Conservation (phyloP, 2,113 vertebrate species). For the Burhinus oedicnemus region DNA sequence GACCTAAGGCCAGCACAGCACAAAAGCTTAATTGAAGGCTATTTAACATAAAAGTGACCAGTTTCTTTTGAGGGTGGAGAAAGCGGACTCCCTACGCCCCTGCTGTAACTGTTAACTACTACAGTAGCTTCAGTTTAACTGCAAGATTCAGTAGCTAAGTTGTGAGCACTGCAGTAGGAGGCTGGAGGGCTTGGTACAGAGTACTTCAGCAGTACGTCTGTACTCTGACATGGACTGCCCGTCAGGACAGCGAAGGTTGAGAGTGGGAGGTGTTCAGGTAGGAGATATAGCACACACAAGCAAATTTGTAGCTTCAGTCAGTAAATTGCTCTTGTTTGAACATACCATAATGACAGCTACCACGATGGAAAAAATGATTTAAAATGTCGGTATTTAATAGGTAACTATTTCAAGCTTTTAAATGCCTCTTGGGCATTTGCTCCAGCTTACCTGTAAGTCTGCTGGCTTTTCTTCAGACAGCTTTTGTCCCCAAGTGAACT, state of each 20-base stretch:
- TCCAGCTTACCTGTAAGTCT: neutral
- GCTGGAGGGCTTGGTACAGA: neutral
- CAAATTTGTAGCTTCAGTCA: neutral
- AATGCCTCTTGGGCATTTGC: neutral
- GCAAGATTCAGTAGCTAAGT: neutral
- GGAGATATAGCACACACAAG: neutral
- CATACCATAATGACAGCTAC: neutral
- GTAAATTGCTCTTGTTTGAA: neutral
- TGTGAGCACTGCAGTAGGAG: neutral
- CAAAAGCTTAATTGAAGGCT: neutral
- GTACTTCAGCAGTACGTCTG: fast-evolving
- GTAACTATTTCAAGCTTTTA: neutral
- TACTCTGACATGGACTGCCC: neutral
- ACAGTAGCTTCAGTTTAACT: neutral
- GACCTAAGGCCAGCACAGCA: neutral
- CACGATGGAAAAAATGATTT: neutral
- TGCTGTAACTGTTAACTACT: neutral
- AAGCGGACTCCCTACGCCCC: neutral
- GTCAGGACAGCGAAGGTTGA: fast-evolving
- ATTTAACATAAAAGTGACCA: neutral
- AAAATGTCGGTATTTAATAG: neutral
- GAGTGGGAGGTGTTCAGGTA: neutral
- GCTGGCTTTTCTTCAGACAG: neutral
- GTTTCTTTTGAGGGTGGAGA: neutral
- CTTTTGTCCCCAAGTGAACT: neutral